These are phyloP conservation scores for Phasianus colchicus DNA, from an alignment of 2,113 vertebrate species.

Conservation along the genomic window DNA sequence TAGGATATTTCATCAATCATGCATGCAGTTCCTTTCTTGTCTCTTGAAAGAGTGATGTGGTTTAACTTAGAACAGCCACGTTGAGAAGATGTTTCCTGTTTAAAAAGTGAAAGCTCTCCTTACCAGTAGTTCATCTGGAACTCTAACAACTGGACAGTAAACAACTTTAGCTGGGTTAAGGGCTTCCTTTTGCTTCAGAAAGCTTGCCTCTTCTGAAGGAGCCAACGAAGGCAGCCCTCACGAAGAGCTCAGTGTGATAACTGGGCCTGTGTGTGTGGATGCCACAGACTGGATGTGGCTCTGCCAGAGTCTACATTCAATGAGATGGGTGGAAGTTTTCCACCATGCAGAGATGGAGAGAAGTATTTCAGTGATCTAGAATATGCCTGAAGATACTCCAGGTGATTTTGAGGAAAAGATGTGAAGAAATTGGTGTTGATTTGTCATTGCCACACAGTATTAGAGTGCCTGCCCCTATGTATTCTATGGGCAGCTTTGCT, in stretches of 20 bases:
- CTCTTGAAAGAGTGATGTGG: conserved; percentile 53
- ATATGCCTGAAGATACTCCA: neutral
- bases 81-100: conserved; percentile 55
- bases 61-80: conserved; percentile 55
- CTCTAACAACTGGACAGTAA: neutral
- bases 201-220: neutral
- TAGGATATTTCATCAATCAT: conserved; percentile 49
- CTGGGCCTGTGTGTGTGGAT: fast-evolving
- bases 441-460: neutral
- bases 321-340: neutral
- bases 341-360: neutral
- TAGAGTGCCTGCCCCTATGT: fast-evolving
- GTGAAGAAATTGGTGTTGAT: neutral
- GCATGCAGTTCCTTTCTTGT: conserved; percentile 36
- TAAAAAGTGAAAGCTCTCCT: conserved; percentile 65
- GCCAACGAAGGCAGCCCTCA: neutral
- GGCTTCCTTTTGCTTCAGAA: neutral
- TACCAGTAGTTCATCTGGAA: conserved; percentile 5
- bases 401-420: neutral
- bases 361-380: neutral
- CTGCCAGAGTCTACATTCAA: neutral
- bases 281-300: neutral
- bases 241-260: neutral
- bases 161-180: neutral
- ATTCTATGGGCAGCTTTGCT: neutral